Evolutionary conservation across 1,140 invertebrate genomes (phyloP).

Genomic region (Neuroterus valhalla): DNA sequence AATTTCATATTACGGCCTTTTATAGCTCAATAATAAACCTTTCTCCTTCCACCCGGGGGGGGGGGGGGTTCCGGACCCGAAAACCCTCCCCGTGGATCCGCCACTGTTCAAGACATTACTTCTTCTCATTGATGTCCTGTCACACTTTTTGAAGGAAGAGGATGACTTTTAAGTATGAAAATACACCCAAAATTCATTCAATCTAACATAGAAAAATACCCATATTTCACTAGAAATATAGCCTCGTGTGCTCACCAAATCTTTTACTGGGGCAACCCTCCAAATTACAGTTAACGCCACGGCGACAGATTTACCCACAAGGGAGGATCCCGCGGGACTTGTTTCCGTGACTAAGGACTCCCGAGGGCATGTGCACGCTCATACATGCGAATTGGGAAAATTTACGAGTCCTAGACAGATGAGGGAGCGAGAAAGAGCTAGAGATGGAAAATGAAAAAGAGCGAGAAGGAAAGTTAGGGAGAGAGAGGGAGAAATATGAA

Average conservation of each 20-base stretch:
- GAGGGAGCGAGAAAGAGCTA: not conserved
- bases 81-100: too few relatives aligned
- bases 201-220: not conserved
- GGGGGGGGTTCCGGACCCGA: too few relatives aligned
- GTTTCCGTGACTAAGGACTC: conserved; percentile 66
- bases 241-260: not conserved
- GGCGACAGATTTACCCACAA: conserved; percentile 65
- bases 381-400: conserved; percentile 70
- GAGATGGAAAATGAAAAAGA: not conserved
- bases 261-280: conserved; percentile 42
- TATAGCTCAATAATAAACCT: too few relatives aligned
- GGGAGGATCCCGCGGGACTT: conserved; percentile 58
- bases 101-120: too few relatives aligned
- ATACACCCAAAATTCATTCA: too few relatives aligned
- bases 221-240: not conserved
- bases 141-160: too few relatives aligned
- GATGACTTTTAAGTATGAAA: too few relatives aligned
- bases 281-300: conserved; percentile 66
- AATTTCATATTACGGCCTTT: too few relatives aligned
- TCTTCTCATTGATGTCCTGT: too few relatives aligned
- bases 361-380: conserved; percentile 54
- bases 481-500: conserved; percentile 23
- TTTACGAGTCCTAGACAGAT: conserved; percentile 56
- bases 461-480: conserved; percentile 14
- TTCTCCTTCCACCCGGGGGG: too few relatives aligned